Evolutionary conservation across 2,113 vertebrate genomes (phyloP), one percentile per base, ranked within the genome.

Genomic region (Geococcyx californianus): DNA sequence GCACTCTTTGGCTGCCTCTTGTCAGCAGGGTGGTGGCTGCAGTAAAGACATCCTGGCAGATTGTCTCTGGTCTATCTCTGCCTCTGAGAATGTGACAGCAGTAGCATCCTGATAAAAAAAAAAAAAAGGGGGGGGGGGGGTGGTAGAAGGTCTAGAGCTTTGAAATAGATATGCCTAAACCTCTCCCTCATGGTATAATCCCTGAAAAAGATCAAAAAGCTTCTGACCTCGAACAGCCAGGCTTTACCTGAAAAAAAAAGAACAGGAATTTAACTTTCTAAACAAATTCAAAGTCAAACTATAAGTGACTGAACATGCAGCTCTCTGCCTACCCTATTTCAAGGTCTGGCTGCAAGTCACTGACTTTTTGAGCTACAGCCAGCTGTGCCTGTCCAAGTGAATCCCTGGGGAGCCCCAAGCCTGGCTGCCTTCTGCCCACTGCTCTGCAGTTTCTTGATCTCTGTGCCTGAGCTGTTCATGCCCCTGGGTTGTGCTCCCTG

Each of bases 211-310:
- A 89, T 56, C 44, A 88, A 38, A 90, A 84, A 36, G 16, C 7
- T 47, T 70, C 64, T 94, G 81, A 68, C 70, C 87, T 89, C 5
- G 0, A 84, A 70, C 12, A 78, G 60, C 9, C 69, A 67, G 21
- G 17, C 9, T 16, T 63, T 82, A 68, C 18, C 52, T 75, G 85
- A 51, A 56, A 34, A 56, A 18, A 54, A 36, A 2, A n/a, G 8
- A 18, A 55, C 18, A 55, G 13, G 20, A 45, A 45, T 6, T 62
- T 51, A 51, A 91, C 87, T 82, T 94, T 79, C 69, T 51, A 33
- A 89, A 95, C 38, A 89, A 72, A 84, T 67, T 70, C 93, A 93
- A 94, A 94, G 93, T 95, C 90, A 91, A 87, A 87, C 56, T 63
- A 1, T 21, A 73, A 69, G 66, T 28, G 81, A 55, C 69, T 62